Base-by-base conservation (phyloP, 2,113 vertebrate species). In the Tringa solitaria region DNA sequence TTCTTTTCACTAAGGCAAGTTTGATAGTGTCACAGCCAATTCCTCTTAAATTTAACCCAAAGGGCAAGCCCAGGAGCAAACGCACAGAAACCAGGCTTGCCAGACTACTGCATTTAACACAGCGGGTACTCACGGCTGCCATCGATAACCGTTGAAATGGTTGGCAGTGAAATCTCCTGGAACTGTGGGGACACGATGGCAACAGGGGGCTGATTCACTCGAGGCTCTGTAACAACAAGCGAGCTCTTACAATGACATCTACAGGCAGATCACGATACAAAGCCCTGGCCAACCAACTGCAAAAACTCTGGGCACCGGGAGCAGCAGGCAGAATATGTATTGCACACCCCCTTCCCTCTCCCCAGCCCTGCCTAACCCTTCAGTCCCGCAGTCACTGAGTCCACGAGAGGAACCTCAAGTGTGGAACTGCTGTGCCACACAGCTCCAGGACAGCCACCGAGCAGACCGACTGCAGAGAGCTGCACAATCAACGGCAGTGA, bases 151-250 rank as follows among this genome's bases (percentile, higher is more conserved):
- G 99, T 99, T 7, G 99, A 99, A 82, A 99, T 99, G 88, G 98
- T 99, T 13, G 99, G 99, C 97, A 99, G 96, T 23, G 98, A 99
- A 95, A 99, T 99, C 96, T 99, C 99, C 97, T 99, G 99, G 98
- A 98, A 99, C 87, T 98, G 98, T 6, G 99, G 99, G 45, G 99
- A 99, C 95, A 99, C 99, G n/a, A 99, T 85, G 20, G 99, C 99
- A 93, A 99, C 98, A 2, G 99, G 99, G 72, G 98, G 98, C 95
- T 96, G 99, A 97, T 99, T 99, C 89, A 99, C 99, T 50, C 99
- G 98, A 41, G 99, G 99, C 82, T 99, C 99, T 99, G 98, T 80
- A 97, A 96, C 87, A 97, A 96, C 8, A 91, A 80, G 23, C 5
- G 2, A 74, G 84, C 70, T 33, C 63, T 96, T 32, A 97, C 72